Percentiles rank a stretch among this genome's conserved stretches.
Conservation (phyloP, 2,888 invertebrate genomes). For the Artemia sinica region DNA sequence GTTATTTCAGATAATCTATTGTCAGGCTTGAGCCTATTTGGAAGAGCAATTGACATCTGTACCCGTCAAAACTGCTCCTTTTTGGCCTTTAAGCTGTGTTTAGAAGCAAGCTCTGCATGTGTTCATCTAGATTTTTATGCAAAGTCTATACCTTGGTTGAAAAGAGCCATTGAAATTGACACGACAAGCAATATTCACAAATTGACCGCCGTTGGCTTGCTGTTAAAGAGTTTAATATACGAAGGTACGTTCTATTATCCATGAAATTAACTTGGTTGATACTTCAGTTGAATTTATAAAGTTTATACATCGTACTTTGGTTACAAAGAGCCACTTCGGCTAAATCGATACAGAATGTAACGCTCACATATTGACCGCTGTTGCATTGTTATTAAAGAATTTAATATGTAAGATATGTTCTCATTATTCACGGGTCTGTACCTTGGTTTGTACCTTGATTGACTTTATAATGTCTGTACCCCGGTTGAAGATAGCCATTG, state of each 20-base stretch:
- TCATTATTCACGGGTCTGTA: too few relatives aligned
- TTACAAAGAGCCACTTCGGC: not conserved
- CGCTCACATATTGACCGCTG: not conserved
- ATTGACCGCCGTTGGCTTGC: not conserved
- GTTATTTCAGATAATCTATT: not conserved
- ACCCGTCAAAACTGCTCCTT: not conserved
- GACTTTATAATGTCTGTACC: too few relatives aligned
- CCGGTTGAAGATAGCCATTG: not conserved
- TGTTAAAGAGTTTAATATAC: not conserved
- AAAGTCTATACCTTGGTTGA: not conserved
- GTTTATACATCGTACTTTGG: not conserved
- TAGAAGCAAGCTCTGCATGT: not conserved
- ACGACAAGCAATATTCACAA: not conserved
- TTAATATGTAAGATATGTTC: not conserved
- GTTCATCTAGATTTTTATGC: not conserved
- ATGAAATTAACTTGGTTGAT: too few relatives aligned
- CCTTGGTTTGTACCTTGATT: too few relatives aligned
- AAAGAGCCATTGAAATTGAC: slow-evolving; percentile 5
- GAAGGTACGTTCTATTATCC: not conserved
- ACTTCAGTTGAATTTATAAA: too few relatives aligned
- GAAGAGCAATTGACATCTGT: slow-evolving; percentile 5
- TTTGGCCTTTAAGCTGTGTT: slow-evolving; percentile 7
- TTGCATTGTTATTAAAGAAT: not conserved
- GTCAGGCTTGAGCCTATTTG: not conserved
- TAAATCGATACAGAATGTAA: not conserved